Evolutionary conservation across 2,797 vertebrate genomes (phyloP).

Genomic region (Paguma larvata): DNA sequence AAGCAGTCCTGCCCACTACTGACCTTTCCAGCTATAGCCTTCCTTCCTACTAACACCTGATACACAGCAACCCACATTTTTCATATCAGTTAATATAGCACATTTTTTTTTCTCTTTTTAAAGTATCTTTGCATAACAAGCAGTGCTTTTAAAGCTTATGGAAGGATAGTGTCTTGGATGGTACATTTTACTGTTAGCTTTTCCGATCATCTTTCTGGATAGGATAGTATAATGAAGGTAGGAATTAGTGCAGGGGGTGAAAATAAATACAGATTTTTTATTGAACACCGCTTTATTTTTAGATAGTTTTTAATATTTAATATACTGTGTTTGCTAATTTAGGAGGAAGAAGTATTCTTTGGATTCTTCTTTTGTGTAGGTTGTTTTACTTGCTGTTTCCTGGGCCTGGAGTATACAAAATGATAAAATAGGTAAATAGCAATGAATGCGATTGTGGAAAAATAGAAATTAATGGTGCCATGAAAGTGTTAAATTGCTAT

Average conservation of each 20-base stretch:
- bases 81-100: background rate
- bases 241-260: background rate
- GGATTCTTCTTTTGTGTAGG: background rate
- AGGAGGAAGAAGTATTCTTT: background rate
- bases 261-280: background rate
- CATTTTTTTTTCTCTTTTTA: background rate
- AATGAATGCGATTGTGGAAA: background rate
- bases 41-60: slow-evolving; percentile 40
- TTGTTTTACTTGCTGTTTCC: slow-evolving; percentile 27
- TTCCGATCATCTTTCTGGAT: background rate
- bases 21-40: background rate
- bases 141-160: slow-evolving; percentile 8
- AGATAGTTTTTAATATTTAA: slow-evolving; percentile 13
- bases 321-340: background rate
- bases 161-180: background rate
- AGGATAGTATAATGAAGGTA: background rate
- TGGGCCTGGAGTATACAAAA: background rate
- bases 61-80: slow-evolving; percentile 39
- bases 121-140: background rate
- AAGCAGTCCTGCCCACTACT: background rate
- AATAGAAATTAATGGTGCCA: background rate
- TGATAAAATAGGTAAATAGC: background rate
- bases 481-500: background rate
- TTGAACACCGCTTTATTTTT: slow-evolving; percentile 9
- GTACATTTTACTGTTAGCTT: slow-evolving; percentile 13